Evolutionary conservation across 2,888 invertebrate species (phyloP).

Genomic region (Trachelus iudaicus): DNA sequence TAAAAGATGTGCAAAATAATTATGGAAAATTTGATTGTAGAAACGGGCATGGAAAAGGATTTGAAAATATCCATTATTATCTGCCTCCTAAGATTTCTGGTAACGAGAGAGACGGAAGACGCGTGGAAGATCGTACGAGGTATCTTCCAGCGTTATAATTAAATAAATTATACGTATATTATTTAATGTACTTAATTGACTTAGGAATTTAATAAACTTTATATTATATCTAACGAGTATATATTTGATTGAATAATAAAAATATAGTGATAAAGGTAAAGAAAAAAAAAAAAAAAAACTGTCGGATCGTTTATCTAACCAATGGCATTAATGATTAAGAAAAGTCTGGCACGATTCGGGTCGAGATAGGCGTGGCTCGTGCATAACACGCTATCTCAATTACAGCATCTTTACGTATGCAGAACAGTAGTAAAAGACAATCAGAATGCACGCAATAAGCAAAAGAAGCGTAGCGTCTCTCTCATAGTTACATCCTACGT

Average conservation of each 20-base stretch:
- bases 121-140: neutral
- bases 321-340: neutral
- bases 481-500: neutral
- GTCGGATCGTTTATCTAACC: neutral
- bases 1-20: neutral
- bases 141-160: neutral
- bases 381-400: neutral
- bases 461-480: neutral
- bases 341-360: neutral
- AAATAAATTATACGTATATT: neutral
- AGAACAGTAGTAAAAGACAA: conserved; percentile 1
- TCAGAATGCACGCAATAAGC: neutral
- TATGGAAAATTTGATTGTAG: neutral
- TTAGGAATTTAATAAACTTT: neutral
- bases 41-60: neutral
- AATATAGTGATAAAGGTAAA: neutral
- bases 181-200: neutral
- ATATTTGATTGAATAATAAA: neutral
- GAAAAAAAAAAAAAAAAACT: neutral
- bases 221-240: neutral
- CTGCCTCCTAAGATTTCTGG: neutral
- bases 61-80: neutral
- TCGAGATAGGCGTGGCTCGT: neutral
- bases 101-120: neutral
- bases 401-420: neutral